Conservation (phyloP, 2,888 invertebrate species). For the Chrysodeixis includens region DNA sequence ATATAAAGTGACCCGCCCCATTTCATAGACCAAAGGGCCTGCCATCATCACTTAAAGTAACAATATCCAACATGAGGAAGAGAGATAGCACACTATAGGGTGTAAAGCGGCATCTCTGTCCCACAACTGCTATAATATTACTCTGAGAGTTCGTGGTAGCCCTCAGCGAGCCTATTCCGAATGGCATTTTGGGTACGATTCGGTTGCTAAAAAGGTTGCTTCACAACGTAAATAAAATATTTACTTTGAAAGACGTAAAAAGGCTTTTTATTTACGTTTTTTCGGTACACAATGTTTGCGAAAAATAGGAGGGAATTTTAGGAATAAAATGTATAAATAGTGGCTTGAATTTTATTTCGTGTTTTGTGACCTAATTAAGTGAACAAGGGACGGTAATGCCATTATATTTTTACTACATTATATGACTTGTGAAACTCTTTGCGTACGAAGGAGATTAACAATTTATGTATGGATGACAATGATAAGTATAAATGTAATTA, state of each 20-base stretch:
- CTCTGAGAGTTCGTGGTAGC: too few relatives aligned
- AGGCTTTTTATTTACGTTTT: constrained; percentile 1
- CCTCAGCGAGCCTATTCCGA: constrained; percentile 61
- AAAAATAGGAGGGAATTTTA: background rate
- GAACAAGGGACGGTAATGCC: background rate
- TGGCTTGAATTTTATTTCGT: background rate
- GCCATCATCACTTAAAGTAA: too few relatives aligned
- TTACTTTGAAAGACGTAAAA: constrained; percentile 11
- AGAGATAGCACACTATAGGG: too few relatives aligned
- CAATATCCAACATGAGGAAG: too few relatives aligned
- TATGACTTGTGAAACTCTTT: too few relatives aligned
- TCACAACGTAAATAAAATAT: constrained; percentile 34
- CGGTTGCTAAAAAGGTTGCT: constrained; percentile 59
- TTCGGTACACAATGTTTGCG: background rate
- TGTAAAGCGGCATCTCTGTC: too few relatives aligned
- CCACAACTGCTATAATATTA: too few relatives aligned
- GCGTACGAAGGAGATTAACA: too few relatives aligned
- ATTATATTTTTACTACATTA: too few relatives aligned
- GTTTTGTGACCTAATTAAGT: background rate
- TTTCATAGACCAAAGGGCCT: constrained; percentile 56
- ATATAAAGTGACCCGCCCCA: constrained; percentile 65
- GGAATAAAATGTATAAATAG: background rate
- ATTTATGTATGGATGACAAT: too few relatives aligned
- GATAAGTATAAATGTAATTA: too few relatives aligned
- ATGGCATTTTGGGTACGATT: constrained; percentile 71